A percentile compares a stretch with the other conserved stretches of the same genome.
Evolutionary conservation across 2,797 vertebrate genomes (phyloP).

Genomic region (Amblyopsis hoosieri): DNA sequence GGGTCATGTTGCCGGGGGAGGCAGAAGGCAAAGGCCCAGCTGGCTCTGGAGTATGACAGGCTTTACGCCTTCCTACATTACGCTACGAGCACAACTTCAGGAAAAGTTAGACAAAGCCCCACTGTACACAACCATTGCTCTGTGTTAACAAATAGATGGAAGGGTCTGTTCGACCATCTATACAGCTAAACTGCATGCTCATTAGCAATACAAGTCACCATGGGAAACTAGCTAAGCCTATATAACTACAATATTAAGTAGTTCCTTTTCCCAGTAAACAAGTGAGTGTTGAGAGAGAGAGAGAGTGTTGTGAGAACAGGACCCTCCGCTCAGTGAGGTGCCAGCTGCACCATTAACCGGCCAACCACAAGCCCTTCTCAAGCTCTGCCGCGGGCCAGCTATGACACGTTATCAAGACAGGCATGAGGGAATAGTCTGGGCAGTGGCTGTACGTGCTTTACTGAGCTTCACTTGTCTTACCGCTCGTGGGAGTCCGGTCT

Average conservation of each 20-base stretch:
- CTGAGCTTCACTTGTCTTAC: constrained; percentile 25
- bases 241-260: background rate
- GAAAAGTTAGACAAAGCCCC: constrained; percentile 43
- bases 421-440: no score
- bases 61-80: constrained; percentile 20
- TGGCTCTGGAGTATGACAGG: background rate
- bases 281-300: background rate
- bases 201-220: constrained; percentile 12
- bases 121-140: constrained; percentile 29
- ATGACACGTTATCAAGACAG: constrained; percentile 6
- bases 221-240: constrained; percentile 17
- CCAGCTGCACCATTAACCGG: background rate
- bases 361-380: background rate
- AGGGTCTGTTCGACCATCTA: constrained; percentile 20
- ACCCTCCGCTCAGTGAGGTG: background rate
- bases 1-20: constrained; percentile 21
- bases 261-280: background rate
- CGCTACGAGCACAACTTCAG: constrained; percentile 18
- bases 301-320: constrained; percentile 5
- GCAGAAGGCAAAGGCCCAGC: constrained; percentile 19
- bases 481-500: constrained; percentile 38
- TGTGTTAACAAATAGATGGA: constrained; percentile 24
- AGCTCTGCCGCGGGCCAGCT: background rate
- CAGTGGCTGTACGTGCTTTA: background rate
- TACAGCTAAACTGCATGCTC: background rate